These are phyloP conservation scores for Amiota communis DNA, from an alignment of 2,888 invertebrate species.

Conservation along the genomic window DNA sequence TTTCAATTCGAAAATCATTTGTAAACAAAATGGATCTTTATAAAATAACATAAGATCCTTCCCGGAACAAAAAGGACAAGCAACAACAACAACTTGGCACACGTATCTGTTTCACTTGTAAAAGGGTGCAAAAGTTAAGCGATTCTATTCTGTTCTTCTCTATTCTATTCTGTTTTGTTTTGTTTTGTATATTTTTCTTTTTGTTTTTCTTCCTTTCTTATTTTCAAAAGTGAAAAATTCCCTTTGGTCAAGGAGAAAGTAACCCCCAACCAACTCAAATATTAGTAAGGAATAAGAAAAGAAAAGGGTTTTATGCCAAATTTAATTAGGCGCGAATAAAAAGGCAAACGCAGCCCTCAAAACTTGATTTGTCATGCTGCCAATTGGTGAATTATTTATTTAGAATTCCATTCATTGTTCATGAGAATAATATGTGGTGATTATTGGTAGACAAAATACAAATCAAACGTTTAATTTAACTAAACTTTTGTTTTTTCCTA, in stretches of 20 bases:
- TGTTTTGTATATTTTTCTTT: too few species aligned
- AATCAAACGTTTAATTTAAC: too few species aligned
- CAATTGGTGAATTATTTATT: slow-evolving; percentile 56
- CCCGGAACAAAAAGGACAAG: too few species aligned
- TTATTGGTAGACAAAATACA: too few species aligned
- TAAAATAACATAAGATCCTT: background rate
- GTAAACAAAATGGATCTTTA: slow-evolving; percentile 30
- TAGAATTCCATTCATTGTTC: slow-evolving; percentile 8
- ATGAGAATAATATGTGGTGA: too few species aligned
- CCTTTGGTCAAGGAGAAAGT: background rate
- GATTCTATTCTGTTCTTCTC: slow-evolving; percentile 42
- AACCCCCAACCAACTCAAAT: slow-evolving; percentile 33
- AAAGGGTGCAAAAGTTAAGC: slow-evolving; percentile 52
- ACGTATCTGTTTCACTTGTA: slow-evolving; percentile 57
- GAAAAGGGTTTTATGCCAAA: slow-evolving; percentile 64
- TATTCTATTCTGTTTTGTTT: too few species aligned
- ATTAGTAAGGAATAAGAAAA: slow-evolving; percentile 28
- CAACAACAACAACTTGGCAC: background rate
- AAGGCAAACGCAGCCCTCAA: slow-evolving; percentile 43
- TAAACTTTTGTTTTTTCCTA: too few species aligned
- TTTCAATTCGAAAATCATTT: slow-evolving; percentile 63
- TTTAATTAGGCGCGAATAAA: slow-evolving; percentile 68
- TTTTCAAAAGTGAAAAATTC: too few species aligned
- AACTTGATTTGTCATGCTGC: slow-evolving; percentile 64
- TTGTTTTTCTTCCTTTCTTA: slow-evolving; percentile 22